These are phyloP conservation scores for Amblyornis subalaris DNA, from an alignment of 2,113 vertebrate genomes.

Conservation along the genomic window DNA sequence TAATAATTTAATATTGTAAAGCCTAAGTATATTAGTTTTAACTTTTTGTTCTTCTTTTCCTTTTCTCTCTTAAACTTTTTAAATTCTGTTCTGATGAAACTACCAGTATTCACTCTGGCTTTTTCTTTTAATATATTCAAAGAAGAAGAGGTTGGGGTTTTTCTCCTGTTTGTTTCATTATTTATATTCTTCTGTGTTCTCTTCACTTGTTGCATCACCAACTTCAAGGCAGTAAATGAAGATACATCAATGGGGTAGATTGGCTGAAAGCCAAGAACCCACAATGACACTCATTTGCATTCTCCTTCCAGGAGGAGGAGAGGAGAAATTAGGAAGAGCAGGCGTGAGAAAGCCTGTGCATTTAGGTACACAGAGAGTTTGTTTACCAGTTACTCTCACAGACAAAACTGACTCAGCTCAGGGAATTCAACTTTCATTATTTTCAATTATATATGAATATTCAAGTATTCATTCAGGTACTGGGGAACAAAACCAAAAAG, in stretches of 20 bases:
- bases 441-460: neutral
- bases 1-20: slow-evolving; percentile 8
- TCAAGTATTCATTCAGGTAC: neutral
- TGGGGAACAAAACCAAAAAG: neutral
- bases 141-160: neutral
- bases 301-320: fast-evolving
- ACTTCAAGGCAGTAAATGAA: neutral
- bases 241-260: fast-evolving
- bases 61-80: neutral
- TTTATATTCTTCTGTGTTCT: neutral
- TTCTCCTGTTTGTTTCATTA: neutral
- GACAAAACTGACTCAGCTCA: neutral
- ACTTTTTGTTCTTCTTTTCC: neutral
- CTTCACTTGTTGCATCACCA: neutral
- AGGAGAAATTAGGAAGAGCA: neutral
- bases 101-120: neutral
- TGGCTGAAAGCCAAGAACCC: neutral
- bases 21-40: neutral
- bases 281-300: neutral
- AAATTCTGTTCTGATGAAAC: neutral
- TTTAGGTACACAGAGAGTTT: neutral
- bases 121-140: neutral
- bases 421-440: neutral
- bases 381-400: neutral
- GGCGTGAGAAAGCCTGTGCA: neutral